A percentile compares a stretch with the other conserved stretches of the same genome.
phyloP scores from a whole-genome alignment of 2,797 vertebrate genomes.

The Hydrocynus forskahlii region DNA sequence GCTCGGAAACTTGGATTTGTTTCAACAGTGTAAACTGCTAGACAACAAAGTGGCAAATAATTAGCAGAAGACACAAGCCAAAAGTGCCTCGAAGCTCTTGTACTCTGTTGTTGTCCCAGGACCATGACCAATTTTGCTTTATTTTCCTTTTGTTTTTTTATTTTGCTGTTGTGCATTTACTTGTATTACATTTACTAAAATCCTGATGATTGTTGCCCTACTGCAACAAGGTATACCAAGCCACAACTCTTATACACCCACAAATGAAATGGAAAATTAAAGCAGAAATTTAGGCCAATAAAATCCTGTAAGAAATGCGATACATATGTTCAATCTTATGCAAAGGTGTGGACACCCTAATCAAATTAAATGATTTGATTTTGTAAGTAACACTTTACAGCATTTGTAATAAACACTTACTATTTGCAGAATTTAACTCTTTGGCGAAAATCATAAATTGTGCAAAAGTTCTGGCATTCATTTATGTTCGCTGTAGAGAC shows the following conservation, averaged over 20 bases:
- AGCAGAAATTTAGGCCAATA: neutral
- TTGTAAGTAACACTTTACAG: neutral
- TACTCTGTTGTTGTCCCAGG: neutral
- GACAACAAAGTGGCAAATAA: conserved; percentile 7
- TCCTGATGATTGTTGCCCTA: neutral
- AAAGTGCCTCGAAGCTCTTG: neutral
- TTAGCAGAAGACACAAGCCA: neutral
- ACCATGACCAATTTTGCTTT: neutral
- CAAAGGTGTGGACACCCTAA: neutral
- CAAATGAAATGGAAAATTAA: neutral
- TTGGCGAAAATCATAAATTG: no score
- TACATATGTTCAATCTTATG: neutral
- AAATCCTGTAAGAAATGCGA: neutral
- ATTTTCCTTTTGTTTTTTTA: neutral
- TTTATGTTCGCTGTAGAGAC: no score
- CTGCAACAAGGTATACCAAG: neutral
- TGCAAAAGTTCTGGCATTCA: no score
- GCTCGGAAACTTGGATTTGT: neutral
- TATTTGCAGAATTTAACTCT: no score
- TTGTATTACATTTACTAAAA: neutral
- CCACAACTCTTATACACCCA: neutral
- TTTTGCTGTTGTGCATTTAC: neutral
- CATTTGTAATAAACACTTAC: no score
- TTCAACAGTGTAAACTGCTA: conserved; percentile 3
- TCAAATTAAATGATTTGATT: neutral